Base-by-base conservation (phyloP, 2,888 invertebrate species). In the Epinotia ramella region DNA sequence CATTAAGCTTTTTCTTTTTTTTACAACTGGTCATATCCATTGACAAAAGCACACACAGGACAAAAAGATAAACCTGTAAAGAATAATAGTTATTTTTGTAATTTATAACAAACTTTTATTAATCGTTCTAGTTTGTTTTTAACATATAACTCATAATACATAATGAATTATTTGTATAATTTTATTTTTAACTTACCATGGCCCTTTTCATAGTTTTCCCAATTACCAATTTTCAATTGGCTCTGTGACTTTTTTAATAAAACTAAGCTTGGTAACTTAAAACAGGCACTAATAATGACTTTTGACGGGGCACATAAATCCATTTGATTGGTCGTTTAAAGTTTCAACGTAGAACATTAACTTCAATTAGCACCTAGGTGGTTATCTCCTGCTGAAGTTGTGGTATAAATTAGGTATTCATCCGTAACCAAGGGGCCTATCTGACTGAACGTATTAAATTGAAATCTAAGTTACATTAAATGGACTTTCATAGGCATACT, bases 321-420 rank as follows among this genome's bases (percentile, higher is more conserved):
- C n/a, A 66, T 66, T 66, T 28, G 28, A 46, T 72, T 72, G 24
- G 46, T 6, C 63, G 65, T 18, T 40, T 56, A 65, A 16, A 16
- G 53, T 16, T n/a, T 53, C 53, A 28, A 66, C 9, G 24, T 33
- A 46, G n/a, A 66, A 66, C 20, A 53, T 28, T 9, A 66, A 53
- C 49, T 66, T 49, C 49, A 66, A 66, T 66, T 66, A 66, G 2
- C 66, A 66, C 53, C 49, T 49, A 53, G n/a, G 11, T 28, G 3
- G 28, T 28, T 66, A 53, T 66, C 65, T 9, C 2, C 46, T 16
- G 49, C 49, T 49, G 49, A 49, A 49, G 12, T 46, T 46, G 46
- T 33, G 33, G 6, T 46, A 46, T 46, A 46, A 49, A 49, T 49
- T 49, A 49, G 1, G 5, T 16, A 49, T 49, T 49, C 49, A 49